Conservation (phyloP, 2,797 vertebrate genomes). For the Acridotheres tristis region DNA sequence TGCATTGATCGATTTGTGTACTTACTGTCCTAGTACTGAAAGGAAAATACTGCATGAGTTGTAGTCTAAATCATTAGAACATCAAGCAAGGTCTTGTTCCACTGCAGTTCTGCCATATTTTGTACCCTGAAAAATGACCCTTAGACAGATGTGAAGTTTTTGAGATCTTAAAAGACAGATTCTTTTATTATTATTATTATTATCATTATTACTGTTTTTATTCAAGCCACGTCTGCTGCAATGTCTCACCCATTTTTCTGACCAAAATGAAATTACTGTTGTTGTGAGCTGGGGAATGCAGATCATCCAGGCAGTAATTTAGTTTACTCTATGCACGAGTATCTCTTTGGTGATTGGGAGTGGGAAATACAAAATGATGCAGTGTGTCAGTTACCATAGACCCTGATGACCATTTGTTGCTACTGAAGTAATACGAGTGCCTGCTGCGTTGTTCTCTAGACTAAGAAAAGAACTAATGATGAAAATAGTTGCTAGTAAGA, state of each 20-base stretch:
- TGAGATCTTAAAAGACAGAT: background rate
- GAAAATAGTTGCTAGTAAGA: background rate
- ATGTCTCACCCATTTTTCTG: background rate
- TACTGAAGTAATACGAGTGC: background rate
- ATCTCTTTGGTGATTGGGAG: background rate
- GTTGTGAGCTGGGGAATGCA: background rate
- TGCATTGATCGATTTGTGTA: background rate
- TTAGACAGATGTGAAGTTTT: background rate
- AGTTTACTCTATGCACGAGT: background rate
- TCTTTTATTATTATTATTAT: background rate
- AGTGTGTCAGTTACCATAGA: background rate
- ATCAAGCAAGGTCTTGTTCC: background rate
- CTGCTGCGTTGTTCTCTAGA: background rate
- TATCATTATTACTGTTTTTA: background rate
- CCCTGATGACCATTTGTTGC: background rate
- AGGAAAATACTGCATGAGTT: background rate
- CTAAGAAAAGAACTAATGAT: rapidly evolving
- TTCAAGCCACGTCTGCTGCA: background rate
- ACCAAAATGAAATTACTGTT: background rate
- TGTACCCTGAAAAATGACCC: background rate
- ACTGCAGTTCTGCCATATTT: background rate
- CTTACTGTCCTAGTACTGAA: background rate
- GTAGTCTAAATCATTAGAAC: background rate
- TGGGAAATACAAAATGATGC: background rate
- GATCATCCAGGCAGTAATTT: background rate